Evolutionary conservation across 2,797 vertebrate species (phyloP), one percentile per base, ranked within the genome.

Genomic region (Epinephelus awoara): DNA sequence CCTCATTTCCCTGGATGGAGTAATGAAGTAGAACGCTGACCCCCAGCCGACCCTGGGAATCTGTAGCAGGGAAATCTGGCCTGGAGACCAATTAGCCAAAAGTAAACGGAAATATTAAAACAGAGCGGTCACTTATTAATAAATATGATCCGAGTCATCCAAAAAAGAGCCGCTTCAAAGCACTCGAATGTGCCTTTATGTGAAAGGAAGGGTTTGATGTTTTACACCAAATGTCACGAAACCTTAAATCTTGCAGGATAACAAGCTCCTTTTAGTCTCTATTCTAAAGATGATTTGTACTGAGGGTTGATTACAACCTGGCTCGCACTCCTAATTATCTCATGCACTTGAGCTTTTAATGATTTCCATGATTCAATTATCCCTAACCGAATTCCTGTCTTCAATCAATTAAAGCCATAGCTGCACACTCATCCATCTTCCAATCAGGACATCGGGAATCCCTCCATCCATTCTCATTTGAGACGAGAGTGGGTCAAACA

Each of bases 291-390:
- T 72, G 83, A 85, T 86, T 82, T 59, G 72, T 55, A 47, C 71
- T 4, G 56, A 79, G 77, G 72, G 65, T 90, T 93, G 90, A 91
- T 94, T 91, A 88, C 87, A 91, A 90, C 88, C 89, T 85, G 87
- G 90, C 91, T 91, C 87, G 85, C 88, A 76, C 85, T 71, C 70
- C 87, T 90, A 91, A 93, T 93, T 90, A 92, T 91, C 92, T 85
- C 67, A n/a, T 89, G 90, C 89, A 91, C 82, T 93, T 94, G 92
- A 91, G 92, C 91, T 93, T 94, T 93, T 92, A 92, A 94, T 91
- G 91, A 95, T 93, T 94, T 93, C 84, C 88, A 82, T 90, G 87
- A 93, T 90, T 94, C 90, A 94, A 93, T 95, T 95, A 94, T 69
- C 87, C 51, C 88, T 88, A 94, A 94, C 89, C 79, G 86, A 94